Evolutionary conservation across 2,888 invertebrate genomes (phyloP).

Genomic region (Pasiphila rectangulata): DNA sequence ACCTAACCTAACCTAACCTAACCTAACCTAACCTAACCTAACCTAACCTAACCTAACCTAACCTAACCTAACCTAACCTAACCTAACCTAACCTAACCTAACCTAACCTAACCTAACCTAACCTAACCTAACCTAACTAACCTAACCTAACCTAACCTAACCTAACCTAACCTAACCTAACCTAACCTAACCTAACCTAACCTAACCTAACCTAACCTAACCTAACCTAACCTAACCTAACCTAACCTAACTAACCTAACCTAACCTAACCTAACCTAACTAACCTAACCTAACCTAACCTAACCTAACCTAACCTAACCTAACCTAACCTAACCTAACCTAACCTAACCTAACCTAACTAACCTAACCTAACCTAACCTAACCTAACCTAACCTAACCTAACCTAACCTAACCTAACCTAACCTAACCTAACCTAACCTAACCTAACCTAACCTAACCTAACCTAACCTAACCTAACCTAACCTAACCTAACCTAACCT

Average conservation of each 20-base stretch:
- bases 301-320: conserved; percentile 17
- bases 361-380: conserved; percentile 5
- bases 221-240: conserved; percentile 37
- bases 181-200: conserved; percentile 25
- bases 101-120: conserved; percentile 30
- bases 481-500: conserved; percentile 26
- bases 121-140: conserved; percentile 32
- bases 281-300: conserved; percentile 17
- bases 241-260: conserved; percentile 32
- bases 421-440: conserved; percentile 11
- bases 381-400: conserved; percentile 8
- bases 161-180: neutral
- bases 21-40: conserved; percentile 20
- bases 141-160: conserved; percentile 17
- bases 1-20: conserved; percentile 20
- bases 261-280: conserved; percentile 18
- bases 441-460: conserved; percentile 17
- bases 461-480: conserved; percentile 27
- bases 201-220: conserved; percentile 38
- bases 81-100: conserved; percentile 24
- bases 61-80: conserved; percentile 20
- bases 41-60: conserved; percentile 20
- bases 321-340: conserved; percentile 17
- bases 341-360: conserved; percentile 18
- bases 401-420: conserved; percentile 20